A percentile compares a stretch with the other conserved stretches of the same genome.
Conservation (phyloP, 2,888 invertebrate species). For the Drepana falcataria region DNA sequence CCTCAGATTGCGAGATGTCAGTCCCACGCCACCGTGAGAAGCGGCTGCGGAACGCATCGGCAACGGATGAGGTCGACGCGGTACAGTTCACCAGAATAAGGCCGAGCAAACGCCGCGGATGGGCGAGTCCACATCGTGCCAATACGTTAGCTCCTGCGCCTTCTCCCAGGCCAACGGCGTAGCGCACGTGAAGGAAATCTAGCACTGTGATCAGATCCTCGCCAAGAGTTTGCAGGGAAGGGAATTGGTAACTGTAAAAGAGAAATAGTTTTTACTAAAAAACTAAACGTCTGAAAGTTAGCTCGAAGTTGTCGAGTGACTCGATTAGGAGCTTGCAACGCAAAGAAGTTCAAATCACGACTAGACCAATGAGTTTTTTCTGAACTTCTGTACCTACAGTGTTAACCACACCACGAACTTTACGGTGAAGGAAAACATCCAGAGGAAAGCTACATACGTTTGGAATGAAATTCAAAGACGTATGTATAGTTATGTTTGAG, state of each 20-base stretch:
- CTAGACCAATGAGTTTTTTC: too few species aligned
- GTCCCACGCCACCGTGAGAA: slow-evolving; percentile 91
- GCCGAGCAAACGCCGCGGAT: slow-evolving; percentile 87
- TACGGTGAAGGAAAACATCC: too few species aligned
- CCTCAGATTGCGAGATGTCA: slow-evolving; percentile 91
- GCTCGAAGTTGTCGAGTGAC: too few species aligned
- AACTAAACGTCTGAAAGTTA: not conserved
- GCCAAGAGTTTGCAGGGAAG: slow-evolving; percentile 88
- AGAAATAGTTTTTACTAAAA: not conserved
- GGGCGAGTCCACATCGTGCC: slow-evolving; percentile 89
- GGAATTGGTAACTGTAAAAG: slow-evolving; percentile 84
- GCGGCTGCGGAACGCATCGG: slow-evolving; percentile 91
- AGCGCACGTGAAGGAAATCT: slow-evolving; percentile 89
- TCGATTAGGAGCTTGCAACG: too few species aligned
- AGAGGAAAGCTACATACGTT: too few species aligned
- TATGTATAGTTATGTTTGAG: too few species aligned
- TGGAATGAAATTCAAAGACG: too few species aligned
- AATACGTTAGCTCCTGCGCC: slow-evolving; percentile 93
- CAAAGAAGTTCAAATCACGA: too few species aligned
- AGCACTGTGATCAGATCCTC: slow-evolving; percentile 89
- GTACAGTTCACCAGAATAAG: slow-evolving; percentile 92
- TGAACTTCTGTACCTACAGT: too few species aligned
- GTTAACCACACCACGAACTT: too few species aligned
- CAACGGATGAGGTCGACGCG: slow-evolving; percentile 89
- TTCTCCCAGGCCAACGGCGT: slow-evolving; percentile 91